These are phyloP conservation scores for Excalfactoria chinensis DNA, from an alignment of 2,113 vertebrate species.

Conservation along the genomic window DNA sequence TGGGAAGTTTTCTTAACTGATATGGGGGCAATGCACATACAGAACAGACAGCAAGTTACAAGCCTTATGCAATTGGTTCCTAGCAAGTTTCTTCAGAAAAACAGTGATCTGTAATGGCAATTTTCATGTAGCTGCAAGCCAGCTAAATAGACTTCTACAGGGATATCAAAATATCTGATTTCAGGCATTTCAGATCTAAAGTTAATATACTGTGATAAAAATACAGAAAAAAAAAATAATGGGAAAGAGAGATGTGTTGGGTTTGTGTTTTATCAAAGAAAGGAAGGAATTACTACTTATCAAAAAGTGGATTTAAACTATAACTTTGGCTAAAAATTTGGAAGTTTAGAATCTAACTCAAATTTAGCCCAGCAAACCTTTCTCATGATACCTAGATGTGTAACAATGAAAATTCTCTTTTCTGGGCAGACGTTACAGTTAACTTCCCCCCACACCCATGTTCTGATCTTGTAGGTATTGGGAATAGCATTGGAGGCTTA, in stretches of 20 bases:
- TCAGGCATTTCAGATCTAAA: conserved; percentile 1
- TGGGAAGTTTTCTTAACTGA: not conserved
- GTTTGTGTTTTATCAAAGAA: not conserved
- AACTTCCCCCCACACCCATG: rapidly evolving
- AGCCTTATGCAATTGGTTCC: not conserved
- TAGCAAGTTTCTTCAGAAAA: not conserved
- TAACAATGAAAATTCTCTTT: not conserved
- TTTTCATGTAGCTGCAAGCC: not conserved
- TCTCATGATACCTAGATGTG: not conserved
- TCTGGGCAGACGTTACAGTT: not conserved
- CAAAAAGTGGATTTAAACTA: not conserved
- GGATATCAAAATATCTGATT: not conserved
- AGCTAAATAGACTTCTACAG: not conserved
- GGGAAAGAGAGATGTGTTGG: rapidly evolving
- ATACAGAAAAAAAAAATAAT: not conserved
- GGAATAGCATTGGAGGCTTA: not conserved
- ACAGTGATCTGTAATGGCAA: not conserved
- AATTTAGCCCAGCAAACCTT: not conserved
- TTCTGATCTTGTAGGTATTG: not conserved
- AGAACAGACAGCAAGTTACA: not conserved
- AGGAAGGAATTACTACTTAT: not conserved
- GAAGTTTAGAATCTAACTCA: not conserved
- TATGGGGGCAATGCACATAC: not conserved
- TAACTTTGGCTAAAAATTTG: not conserved
- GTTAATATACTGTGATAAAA: not conserved